Base-by-base conservation (phyloP, 2,797 vertebrate species). In the Phataginus tricuspis region DNA sequence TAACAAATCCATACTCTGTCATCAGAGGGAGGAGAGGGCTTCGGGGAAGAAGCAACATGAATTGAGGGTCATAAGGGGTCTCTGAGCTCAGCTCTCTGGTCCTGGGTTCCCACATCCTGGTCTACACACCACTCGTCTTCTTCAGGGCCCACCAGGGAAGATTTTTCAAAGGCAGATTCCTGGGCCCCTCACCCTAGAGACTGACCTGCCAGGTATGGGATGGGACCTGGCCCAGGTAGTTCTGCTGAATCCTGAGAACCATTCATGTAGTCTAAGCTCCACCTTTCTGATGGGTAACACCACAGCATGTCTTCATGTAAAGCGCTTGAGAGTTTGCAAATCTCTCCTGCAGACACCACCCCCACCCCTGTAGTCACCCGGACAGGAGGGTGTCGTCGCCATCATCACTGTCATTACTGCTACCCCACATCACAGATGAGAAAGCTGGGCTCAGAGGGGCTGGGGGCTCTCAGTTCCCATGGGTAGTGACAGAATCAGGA, bases 311-410 rank as follows among this genome's bases (percentile, higher is more conserved):
- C 18, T 75, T 51, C 45, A 21, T 10, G 37, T 45, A 21, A 71
- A 29, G 42, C 29, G 11, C 27, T 5, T 39, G 77, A 29, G 55
- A 2, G 18, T 85, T 49, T 45, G 25, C 49, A 72, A 13, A 91
- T 37, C 68, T 15, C 11, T 66, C n/a, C 25, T 13, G 11, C 9
- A 29, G 31, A 31, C 23, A 4, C 42, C n/a, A 29, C 10, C 25
- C 25, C 53, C 23, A 6, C 25, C 34, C 34, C n/a, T 7, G 0
- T 7, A 16, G 6, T 10, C 10, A 15, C 12, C 53, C 59, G 0
- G 1, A 10, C 0, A 23, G 31, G 13, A 27, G 25, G 42, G 23
- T 12, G 0, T 51, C 31, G 0, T 51, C 31, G 2, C 27, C 25
- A 0, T 29, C 31, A 0, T 87, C 78, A 7, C 45, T 1, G 2